Conservation (phyloP, 2,888 invertebrate species). For the Phasia obesa region DNA sequence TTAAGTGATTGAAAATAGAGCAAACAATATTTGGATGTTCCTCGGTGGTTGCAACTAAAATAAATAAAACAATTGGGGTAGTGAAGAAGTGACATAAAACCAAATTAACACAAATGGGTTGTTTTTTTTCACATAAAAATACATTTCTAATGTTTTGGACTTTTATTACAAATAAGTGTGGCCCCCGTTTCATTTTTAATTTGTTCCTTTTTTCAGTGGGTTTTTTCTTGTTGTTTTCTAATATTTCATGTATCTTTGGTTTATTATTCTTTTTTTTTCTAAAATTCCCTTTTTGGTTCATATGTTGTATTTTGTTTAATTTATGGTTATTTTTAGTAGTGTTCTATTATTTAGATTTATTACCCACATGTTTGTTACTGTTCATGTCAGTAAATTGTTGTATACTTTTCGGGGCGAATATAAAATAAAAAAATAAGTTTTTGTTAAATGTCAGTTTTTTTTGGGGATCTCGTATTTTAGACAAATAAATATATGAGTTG, state of each 20-base stretch:
- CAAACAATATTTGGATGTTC: background rate
- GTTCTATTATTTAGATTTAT: constrained; percentile 71
- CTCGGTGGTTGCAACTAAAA: background rate
- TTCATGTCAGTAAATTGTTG: constrained; percentile 21
- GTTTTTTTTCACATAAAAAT: constrained; percentile 41
- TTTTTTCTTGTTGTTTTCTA: background rate
- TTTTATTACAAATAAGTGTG: constrained; percentile 21
- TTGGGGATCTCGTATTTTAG: constrained; percentile 12
- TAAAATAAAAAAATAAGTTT: constrained; percentile 39
- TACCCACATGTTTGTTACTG: constrained; percentile 48
- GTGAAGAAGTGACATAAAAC: constrained; percentile 62
- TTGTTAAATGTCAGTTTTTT: constrained; percentile 28
- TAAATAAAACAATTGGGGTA: background rate
- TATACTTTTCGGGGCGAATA: constrained; percentile 38
- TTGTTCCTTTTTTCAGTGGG: background rate
- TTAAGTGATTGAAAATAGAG: too few species aligned
- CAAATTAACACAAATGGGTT: constrained; percentile 67
- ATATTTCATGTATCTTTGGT: too few species aligned
- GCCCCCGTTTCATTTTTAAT: too few species aligned
- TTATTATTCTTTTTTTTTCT: background rate
- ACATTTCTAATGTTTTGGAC: constrained; percentile 1
- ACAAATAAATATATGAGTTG: constrained; percentile 54
- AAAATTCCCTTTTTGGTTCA: constrained; percentile 4
- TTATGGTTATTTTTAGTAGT: constrained; percentile 66
- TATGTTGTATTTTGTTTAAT: constrained; percentile 55